Evolutionary conservation across 2,113 vertebrate species (phyloP), one percentile per base, ranked within the genome.

Genomic region (Stictonetta naevosa): DNA sequence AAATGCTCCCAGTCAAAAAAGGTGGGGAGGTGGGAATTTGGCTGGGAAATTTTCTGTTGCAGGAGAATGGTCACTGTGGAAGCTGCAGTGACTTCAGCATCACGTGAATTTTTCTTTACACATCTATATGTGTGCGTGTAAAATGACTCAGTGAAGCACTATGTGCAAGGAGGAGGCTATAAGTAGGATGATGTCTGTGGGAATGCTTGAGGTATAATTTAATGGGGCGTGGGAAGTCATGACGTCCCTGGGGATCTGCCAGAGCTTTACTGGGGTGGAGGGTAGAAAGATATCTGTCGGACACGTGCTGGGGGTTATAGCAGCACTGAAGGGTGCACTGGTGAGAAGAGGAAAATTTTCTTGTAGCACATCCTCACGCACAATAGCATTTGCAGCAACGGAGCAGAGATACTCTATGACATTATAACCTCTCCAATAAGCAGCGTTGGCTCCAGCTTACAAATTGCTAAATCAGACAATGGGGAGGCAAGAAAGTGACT

Each of bases 101-200:
- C 93, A 92, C 84, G 74, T 95, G 94, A 87, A 72, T 62, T 82
- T 91, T 64, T 82, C 91, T 64, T 50, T 58, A 58, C 26, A 5
- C 74, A 46, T 86, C 69, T 86, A 3, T 38, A 38, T n/a, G 20
- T 6, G 48, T 66, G 33, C 1, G 5, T 72, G 71, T 75, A 78
- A 91, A 73, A 60, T 89, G 62, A 84, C 33, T 92, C 81, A 58
- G 62, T 60, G 82, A 56, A 84, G 33, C 77, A 59, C 34, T 34
- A 20, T 50, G 68, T 85, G 58, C 60, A 67, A 62, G 60, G 56
- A 58, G 56, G 31, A 89, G 46, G 60, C 44, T 78, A 8, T 8
- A 85, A 23, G 53, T 68, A 59, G 77, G 75, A 90, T n/a, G 38
- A 81, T 59, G 44, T 42, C 76, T 92, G 46, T 92, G 75, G 89